Base-by-base conservation (phyloP, 1,140 invertebrate species). In the Meloidogyne hapla region DNA sequence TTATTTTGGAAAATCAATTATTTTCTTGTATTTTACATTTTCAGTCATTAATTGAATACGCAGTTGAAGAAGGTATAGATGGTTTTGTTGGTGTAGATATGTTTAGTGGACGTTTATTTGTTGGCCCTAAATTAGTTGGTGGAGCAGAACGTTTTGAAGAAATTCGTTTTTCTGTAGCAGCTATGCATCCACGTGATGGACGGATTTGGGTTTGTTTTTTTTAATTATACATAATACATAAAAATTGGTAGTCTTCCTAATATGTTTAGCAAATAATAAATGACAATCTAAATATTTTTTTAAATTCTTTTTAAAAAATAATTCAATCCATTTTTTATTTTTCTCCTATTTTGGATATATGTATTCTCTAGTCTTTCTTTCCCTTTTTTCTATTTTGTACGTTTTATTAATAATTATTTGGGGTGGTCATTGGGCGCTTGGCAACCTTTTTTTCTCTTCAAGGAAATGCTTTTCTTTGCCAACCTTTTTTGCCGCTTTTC, bases 1-100 rank as follows among this genome's bases (percentile, higher is more conserved):
- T n/a, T n/a, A n/a, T n/a, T n/a, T n/a, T n/a, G n/a, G n/a, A n/a
- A n/a, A n/a, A n/a, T n/a, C n/a, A n/a, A 68, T 33, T 13, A 42
- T 42, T 42, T 42, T 12, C 9, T 42, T 42, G 18, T 48, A 48
- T 48, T 63, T 13, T 45, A 21, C 26, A 15, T 25, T 73, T 65
- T 28, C 26, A 56, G 48, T 56, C n/a, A 56, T 56, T 56, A 64
- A 26, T 73, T 15, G 75, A 78, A 15, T 81, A 80, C 40, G 80
- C 71, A n/a, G 42, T 81, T 6, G 80, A 81, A 42, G 72, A 79
- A 28, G 80, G 80, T 12, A 81, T 81, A n/a, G 48, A 45, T 26
- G 80, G 80, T 2, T 81, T 81, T 69, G 81, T 81, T 18, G 56
- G 67, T 8, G 69, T 81, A 21, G 75, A 81, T 40, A 21, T 80